Percentiles rank a stretch among this genome's conserved stretches.
phyloP scores from a whole-genome alignment of 2,888 invertebrate genomes.

The Conistra vaccinii region DNA sequence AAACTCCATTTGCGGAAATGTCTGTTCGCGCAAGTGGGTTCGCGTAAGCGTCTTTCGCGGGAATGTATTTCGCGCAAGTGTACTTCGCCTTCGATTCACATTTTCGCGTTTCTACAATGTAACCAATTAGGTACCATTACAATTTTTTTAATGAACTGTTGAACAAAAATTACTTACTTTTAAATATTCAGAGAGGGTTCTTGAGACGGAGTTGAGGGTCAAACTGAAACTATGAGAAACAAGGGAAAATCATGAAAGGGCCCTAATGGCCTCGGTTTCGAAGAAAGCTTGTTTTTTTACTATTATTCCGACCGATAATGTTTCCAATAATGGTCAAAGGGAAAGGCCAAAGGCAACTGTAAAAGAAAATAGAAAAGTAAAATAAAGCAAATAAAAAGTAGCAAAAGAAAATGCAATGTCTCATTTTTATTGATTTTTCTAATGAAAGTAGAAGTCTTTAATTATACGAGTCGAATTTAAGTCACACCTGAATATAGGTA shows the following conservation, averaged over 20 bases:
- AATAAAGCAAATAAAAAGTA: background rate
- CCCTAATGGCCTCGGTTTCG: background rate
- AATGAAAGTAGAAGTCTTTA: background rate
- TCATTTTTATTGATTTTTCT: background rate
- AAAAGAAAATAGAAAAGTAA: background rate
- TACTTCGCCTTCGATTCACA: background rate
- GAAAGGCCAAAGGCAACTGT: conserved; percentile 19
- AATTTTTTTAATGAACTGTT: too few relatives aligned
- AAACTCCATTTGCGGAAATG: too few relatives aligned
- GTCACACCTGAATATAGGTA: background rate
- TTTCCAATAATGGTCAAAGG: conserved; percentile 23
- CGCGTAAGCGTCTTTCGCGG: too few relatives aligned
- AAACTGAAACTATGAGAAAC: conserved; percentile 12
- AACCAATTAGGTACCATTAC: background rate
- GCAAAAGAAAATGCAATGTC: background rate
- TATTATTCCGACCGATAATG: background rate
- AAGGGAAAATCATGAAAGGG: background rate
- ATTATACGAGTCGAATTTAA: background rate
- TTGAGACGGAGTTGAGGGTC: background rate
- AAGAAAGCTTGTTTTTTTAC: conserved; percentile 14
- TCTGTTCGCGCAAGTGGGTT: too few relatives aligned
- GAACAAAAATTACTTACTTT: background rate
- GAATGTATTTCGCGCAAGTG: too few relatives aligned
- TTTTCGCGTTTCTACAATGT: background rate
- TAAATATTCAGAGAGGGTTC: background rate